A percentile compares a stretch with the other conserved stretches of the same genome.
Evolutionary conservation across 2,113 vertebrate genomes (phyloP).

Genomic region (Neofelis nebulosa): DNA sequence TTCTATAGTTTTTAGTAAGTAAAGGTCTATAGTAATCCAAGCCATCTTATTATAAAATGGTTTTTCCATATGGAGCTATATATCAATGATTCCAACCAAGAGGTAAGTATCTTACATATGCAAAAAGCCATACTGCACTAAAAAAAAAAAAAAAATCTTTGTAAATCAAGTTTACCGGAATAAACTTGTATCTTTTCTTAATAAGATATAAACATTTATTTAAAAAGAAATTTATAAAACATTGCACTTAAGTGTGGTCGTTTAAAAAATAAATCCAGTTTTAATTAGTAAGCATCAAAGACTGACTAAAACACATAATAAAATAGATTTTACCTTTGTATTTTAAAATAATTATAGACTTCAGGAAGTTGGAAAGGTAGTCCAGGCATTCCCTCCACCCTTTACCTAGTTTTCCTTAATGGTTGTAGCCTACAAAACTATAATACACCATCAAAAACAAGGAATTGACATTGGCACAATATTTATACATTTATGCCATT

Average conservation of each 20-base stretch:
- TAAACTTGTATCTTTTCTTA: background rate
- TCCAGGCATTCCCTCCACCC: background rate
- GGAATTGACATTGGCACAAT: background rate
- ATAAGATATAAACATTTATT: background rate
- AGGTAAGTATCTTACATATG: background rate
- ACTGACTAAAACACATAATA: background rate
- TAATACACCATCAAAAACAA: background rate
- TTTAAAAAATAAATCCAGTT: background rate
- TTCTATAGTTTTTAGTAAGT: background rate
- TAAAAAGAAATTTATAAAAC: background rate
- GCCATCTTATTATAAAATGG: background rate
- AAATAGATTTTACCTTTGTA: background rate
- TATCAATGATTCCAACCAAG: background rate
- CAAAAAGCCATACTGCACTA: background rate
- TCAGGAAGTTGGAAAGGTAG: background rate
- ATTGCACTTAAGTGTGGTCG: background rate
- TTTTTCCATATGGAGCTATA: background rate
- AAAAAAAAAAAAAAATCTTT: background rate
- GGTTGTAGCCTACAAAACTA: background rate
- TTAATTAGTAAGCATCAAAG: background rate
- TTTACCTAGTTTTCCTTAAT: background rate
- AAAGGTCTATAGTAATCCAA: background rate
- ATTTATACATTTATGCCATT: background rate
- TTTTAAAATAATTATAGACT: background rate
- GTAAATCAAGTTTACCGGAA: background rate